Evolutionary conservation across 2,888 invertebrate genomes (phyloP).

Genomic region (Crocallis elinguaria): DNA sequence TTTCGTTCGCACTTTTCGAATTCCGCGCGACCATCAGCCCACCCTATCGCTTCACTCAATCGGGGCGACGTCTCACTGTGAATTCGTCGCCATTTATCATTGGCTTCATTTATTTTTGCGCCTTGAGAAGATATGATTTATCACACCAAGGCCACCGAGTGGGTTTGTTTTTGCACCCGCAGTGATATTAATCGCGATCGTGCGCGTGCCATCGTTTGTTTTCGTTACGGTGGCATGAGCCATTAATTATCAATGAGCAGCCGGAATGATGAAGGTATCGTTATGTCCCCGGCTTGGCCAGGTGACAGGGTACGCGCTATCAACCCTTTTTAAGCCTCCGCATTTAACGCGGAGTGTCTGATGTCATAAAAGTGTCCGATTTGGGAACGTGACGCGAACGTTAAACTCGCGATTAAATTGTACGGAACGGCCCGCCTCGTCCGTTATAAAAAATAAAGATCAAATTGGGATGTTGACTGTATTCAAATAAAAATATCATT

Average conservation of each 20-base stretch:
- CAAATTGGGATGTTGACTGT: slow-evolving; percentile 48
- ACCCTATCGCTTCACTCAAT: slow-evolving; percentile 66
- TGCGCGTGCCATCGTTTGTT: slow-evolving; percentile 82
- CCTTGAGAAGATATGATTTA: slow-evolving; percentile 83
- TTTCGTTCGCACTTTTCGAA: slow-evolving; percentile 53
- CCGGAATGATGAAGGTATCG: slow-evolving; percentile 81
- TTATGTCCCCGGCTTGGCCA: slow-evolving; percentile 76
- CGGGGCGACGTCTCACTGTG: slow-evolving; percentile 60
- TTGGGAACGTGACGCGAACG: slow-evolving; percentile 76
- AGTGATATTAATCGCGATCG: slow-evolving; percentile 84
- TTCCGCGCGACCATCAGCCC: slow-evolving; percentile 48
- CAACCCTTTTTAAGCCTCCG: slow-evolving; percentile 84
- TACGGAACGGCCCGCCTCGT: slow-evolving; percentile 63
- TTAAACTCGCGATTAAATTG: slow-evolving; percentile 76
- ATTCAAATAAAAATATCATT: too few relatives aligned
- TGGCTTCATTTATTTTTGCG: slow-evolving; percentile 84
- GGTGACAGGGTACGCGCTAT: slow-evolving; percentile 80
- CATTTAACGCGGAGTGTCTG: slow-evolving; percentile 80
- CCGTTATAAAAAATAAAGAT: slow-evolving; percentile 59
- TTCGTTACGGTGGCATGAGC: slow-evolving; percentile 80
- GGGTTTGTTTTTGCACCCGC: slow-evolving; percentile 82
- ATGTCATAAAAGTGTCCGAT: slow-evolving; percentile 84
- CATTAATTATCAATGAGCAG: slow-evolving; percentile 85
- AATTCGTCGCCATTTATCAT: slow-evolving; percentile 81
- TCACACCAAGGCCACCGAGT: slow-evolving; percentile 74